phyloP scores from a whole-genome alignment of 2,113 vertebrate species.

The Phaetusa simplex region DNA sequence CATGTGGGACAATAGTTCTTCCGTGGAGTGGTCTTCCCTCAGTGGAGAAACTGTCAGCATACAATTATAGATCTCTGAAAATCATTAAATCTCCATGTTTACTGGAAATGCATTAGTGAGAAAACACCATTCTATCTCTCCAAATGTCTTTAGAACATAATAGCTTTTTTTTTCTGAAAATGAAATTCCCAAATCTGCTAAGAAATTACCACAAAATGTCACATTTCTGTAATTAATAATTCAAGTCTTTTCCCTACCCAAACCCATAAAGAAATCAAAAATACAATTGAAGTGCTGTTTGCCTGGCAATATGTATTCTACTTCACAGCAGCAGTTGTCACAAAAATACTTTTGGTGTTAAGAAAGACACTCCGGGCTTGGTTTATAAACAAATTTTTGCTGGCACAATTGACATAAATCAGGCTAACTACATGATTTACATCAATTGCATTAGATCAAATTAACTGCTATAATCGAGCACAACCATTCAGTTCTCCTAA shows the following conservation, averaged over 20 bases:
- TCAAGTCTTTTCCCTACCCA: background rate
- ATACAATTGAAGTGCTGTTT: slow-evolving; percentile 38
- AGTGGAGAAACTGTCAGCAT: slow-evolving; percentile 35
- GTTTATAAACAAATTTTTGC: slow-evolving; percentile 59
- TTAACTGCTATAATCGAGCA: slow-evolving; percentile 31
- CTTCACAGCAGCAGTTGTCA: slow-evolving; percentile 33
- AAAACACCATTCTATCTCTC: slow-evolving; percentile 6
- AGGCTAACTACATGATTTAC: slow-evolving; percentile 48
- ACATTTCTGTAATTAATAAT: slow-evolving; percentile 57
- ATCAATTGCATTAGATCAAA: slow-evolving; percentile 38
- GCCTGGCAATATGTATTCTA: background rate
- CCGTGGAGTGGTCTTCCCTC: slow-evolving; percentile 10
- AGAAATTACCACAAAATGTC: slow-evolving; percentile 32
- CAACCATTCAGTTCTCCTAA: slow-evolving; percentile 42
- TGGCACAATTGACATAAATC: slow-evolving; percentile 40
- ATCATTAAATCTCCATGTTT: slow-evolving; percentile 38
- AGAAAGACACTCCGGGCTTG: slow-evolving; percentile 16
- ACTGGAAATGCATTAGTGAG: slow-evolving; percentile 50
- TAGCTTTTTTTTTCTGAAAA: slow-evolving; percentile 41
- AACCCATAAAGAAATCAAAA: slow-evolving; percentile 54
- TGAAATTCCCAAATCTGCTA: slow-evolving; percentile 33
- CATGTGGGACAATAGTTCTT: slow-evolving; percentile 40
- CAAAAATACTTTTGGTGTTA: slow-evolving; percentile 39
- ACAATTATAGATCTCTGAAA: slow-evolving; percentile 46
- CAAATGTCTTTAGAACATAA: slow-evolving; percentile 29